Evolutionary conservation across 2,888 invertebrate genomes (phyloP).

Genomic region (Itoplectis maculator): DNA sequence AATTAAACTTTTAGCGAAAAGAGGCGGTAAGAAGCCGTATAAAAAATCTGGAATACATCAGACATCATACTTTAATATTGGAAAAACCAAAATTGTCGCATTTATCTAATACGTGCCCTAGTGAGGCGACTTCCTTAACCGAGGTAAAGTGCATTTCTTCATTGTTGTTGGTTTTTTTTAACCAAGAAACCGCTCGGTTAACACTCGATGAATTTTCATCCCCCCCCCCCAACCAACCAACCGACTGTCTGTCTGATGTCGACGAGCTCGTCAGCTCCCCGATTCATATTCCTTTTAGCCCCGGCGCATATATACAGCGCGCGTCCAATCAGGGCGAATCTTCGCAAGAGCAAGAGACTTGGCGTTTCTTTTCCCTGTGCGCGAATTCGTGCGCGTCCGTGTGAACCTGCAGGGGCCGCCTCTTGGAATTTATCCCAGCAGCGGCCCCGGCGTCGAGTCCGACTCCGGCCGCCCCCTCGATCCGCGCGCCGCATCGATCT

Average conservation of each 20-base stretch:
- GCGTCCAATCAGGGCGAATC: slow-evolving; percentile 32
- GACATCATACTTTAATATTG: too few relatives aligned
- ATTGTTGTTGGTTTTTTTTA: neutral
- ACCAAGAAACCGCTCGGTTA: neutral
- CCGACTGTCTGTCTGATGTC: too few relatives aligned
- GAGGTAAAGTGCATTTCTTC: neutral
- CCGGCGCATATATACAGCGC: neutral
- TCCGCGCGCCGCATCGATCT: slow-evolving; percentile 1
- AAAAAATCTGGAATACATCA: too few relatives aligned
- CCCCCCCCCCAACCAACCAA: too few relatives aligned
- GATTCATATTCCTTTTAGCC: slow-evolving; percentile 40
- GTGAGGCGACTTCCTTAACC: too few relatives aligned
- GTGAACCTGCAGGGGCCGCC: too few relatives aligned
- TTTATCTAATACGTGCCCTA: too few relatives aligned
- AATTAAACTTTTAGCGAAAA: too few relatives aligned
- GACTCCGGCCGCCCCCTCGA: neutral
- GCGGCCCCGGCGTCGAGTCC: neutral
- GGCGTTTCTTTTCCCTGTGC: neutral
- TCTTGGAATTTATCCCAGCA: slow-evolving; percentile 18
- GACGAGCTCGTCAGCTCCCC: slow-evolving; percentile 20
- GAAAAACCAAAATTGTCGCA: too few relatives aligned
- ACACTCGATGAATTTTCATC: slow-evolving; percentile 22
- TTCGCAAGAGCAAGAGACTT: neutral
- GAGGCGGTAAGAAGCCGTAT: too few relatives aligned
- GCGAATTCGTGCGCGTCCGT: too few relatives aligned